Percentiles rank a stretch among this genome's conserved stretches.
phyloP scores from a whole-genome alignment of 2,888 invertebrate species.

The Polydrusus cervinus region DNA sequence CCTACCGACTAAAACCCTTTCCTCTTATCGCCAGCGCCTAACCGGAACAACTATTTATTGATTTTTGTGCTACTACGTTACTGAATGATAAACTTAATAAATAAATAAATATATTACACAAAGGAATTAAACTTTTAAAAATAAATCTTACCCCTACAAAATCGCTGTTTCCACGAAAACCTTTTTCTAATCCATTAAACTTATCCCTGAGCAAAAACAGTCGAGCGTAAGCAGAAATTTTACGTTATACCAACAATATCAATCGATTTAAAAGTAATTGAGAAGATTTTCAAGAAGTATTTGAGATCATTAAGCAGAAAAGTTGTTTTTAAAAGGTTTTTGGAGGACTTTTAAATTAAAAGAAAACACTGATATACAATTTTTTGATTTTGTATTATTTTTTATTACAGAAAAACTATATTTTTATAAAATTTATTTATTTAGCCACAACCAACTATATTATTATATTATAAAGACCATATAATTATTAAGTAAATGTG shows the following conservation, averaged over 20 bases:
- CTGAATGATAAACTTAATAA: not conserved
- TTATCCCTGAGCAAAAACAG: slow-evolving; percentile 16
- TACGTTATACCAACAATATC: slow-evolving; percentile 24
- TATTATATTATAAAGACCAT: too few species aligned
- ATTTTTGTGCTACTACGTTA: too few species aligned
- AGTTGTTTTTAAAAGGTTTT: slow-evolving; percentile 9
- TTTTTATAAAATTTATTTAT: too few species aligned
- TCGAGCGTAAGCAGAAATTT: slow-evolving; percentile 27
- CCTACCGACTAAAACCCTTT: too few species aligned
- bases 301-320: slow-evolving; percentile 13
- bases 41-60: too few species aligned
- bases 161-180: slow-evolving; percentile 18
- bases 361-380: not conserved
- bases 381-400: not conserved
- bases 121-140: slow-evolving; percentile 10
- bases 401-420: not conserved
- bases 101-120: not conserved
- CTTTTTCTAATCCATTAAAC: slow-evolving; percentile 31
- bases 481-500: too few species aligned
- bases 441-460: too few species aligned
- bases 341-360: not conserved
- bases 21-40: too few species aligned
- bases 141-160: slow-evolving; percentile 14
- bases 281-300: slow-evolving; percentile 57
- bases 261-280: slow-evolving; percentile 56